Evolutionary conservation across 2,113 vertebrate genomes (phyloP), one percentile per base, ranked within the genome.

Genomic region (Chaetodon auriga): DNA sequence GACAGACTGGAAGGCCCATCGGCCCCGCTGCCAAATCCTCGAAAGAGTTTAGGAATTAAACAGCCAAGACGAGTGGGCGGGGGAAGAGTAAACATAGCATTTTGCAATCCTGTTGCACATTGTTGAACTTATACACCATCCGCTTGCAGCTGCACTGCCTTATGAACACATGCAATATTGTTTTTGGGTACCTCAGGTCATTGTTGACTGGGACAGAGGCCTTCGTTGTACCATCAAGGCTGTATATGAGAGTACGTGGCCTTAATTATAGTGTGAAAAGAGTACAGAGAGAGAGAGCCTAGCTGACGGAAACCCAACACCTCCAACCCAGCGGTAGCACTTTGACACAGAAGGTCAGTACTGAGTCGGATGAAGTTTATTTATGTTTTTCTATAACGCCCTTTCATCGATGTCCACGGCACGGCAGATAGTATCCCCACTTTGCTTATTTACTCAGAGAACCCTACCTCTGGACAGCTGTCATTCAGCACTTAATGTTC

Each of bases 391-490:
- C 75, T 89, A 75, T 85, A 72, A 74, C 80, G 91, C 89, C 79
- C 89, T 87, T 91, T 92, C 86, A 91, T 92, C 75, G 64, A 84
- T 80, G 86, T 93, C 81, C 81, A 62, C 69, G 73, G 80, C 81
- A 75, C 25, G 54, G 75, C 79, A 82, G 84, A 93, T 92, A 91
- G 68, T 87, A 89, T 90, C 86, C 82, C 84, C 68, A 41, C 79
- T 75, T 82, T 92, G 90, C 89, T 95, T 94, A 93, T 95, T 95
- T 94, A 86, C 75, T 84, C 89, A 86, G 76, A 76, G 81, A 87
- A 89, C 78, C 36, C 84, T 87, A 89, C 85, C 88, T 84, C 84
- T 80, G 89, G 87, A 90, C 88, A 70, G 85, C 90, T 89, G 82
- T 91, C 83, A 88, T 93, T 92, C 87, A 91, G 88, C 77, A 81